Evolutionary conservation across 2,888 invertebrate species (phyloP).

Genomic region (Myathropa florea): DNA sequence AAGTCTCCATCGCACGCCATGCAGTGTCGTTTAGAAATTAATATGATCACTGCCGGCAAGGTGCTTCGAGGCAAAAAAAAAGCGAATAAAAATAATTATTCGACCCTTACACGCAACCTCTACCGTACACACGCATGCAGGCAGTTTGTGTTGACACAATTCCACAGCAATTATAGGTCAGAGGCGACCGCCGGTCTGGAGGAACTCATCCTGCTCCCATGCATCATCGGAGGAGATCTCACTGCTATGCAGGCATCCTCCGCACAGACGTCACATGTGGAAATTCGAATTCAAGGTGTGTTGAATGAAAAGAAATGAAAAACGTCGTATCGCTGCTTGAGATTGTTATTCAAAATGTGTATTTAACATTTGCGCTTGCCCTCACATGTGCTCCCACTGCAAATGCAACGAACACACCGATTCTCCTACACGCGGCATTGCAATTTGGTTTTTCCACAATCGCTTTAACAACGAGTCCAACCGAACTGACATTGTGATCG

Average conservation of each 20-base stretch:
- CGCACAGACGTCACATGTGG: too few species aligned
- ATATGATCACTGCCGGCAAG: not conserved
- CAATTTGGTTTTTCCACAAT: slow-evolving; percentile 4
- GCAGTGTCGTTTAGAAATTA: not conserved
- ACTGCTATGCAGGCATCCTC: not conserved
- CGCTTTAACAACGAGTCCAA: slow-evolving; percentile 12
- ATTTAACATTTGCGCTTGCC: not conserved
- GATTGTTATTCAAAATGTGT: not conserved
- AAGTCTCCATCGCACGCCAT: slow-evolving; percentile 14
- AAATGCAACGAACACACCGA: not conserved
- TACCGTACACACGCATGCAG: slow-evolving; percentile 20
- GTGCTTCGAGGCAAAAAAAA: slow-evolving; percentile 1
- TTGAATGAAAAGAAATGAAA: not conserved
- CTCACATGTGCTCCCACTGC: not conserved
- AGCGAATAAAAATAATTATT: not conserved
- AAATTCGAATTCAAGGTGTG: not conserved
- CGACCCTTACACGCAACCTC: slow-evolving; percentile 27
- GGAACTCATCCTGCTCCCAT: not conserved
- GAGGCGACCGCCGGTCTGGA: not conserved
- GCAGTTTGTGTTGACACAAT: slow-evolving; percentile 13
- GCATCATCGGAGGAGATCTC: not conserved
- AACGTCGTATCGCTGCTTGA: not conserved
- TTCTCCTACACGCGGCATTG: slow-evolving; percentile 45
- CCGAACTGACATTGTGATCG: slow-evolving; percentile 19
- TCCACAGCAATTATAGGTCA: not conserved